Evolutionary conservation across 2,113 vertebrate genomes (phyloP), one percentile per base, ranked within the genome.

Genomic region (Salvelinus alpinus): DNA sequence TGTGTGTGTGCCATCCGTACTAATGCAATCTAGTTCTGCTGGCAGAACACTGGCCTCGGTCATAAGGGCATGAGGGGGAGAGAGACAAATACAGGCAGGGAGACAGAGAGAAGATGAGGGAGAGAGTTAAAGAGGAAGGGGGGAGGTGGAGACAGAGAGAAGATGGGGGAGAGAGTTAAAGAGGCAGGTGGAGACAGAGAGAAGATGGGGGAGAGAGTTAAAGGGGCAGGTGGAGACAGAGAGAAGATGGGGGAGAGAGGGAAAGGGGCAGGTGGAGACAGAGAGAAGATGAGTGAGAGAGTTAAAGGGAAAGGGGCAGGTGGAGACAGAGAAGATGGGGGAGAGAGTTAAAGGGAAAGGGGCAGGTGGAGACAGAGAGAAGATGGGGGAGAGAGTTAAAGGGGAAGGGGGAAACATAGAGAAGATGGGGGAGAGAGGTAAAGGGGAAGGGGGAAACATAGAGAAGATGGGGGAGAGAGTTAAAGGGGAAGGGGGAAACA

Each of bases 21-120:
- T 81, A 81, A 85, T 84, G 73, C 67, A 80, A 78, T 84, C 71
- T 66, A 73, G 54, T 31, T 80, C 85, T 86, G 48, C 79, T 87
- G 85, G 86, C 81, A 70, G 70, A 78, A 72, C 69, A 73, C 38
- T 47, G 71, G 66, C 70, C 73, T 75, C 70, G 78, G 57, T 75
- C 80, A 78, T 75, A 66, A 73, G 78, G 80, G 62, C 60, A 65
- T 71, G 72, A 72, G 68, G 27, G 13, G 13, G 65, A 67, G 22
- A 25, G 12, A 65, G 66, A 60, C 24, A 48, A 24, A 65, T 11
- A 16, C n/a, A 22, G 6, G 7, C 24, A 44, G 25, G n/a, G 25
- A 34, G 5, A 71, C n/a, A 2, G 25, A 38, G 11, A 5, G 11
- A 8, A 34, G 31, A 34, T n/a, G 67, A 3, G 31, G 13, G 20